Conservation (phyloP, 2,797 vertebrate species). For the Pseudochromis fuscus region DNA sequence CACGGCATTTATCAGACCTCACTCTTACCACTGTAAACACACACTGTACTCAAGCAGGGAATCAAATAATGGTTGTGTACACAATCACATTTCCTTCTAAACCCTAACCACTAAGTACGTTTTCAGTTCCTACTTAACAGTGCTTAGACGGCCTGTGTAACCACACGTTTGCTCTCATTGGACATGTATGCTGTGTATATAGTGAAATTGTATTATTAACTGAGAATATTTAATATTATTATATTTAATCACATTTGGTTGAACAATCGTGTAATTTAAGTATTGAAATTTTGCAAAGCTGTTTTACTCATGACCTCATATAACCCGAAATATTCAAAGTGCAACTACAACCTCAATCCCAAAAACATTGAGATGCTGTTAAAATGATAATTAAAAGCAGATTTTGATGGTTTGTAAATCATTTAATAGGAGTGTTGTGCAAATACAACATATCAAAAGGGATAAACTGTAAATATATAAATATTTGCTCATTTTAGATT, state of each 20-base stretch:
- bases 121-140: constrained; percentile 35
- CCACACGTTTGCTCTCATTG: neutral
- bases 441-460: too few relatives aligned
- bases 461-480: too few relatives aligned
- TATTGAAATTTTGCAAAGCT: too few relatives aligned
- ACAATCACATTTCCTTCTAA: constrained; percentile 29
- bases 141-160: neutral
- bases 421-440: too few relatives aligned
- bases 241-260: neutral
- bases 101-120: constrained; percentile 30
- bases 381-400: too few relatives aligned
- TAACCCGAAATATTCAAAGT: neutral
- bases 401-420: too few relatives aligned
- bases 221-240: too few relatives aligned
- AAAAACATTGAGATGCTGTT: too few relatives aligned
- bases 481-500: too few relatives aligned
- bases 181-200: neutral
- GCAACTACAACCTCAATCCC: too few relatives aligned
- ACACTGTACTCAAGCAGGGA: constrained; percentile 21
- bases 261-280: neutral
- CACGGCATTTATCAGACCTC: constrained; percentile 29
- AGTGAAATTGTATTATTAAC: too few relatives aligned
- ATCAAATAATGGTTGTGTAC: constrained; percentile 8
- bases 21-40: too few relatives aligned
- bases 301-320: neutral